Evolutionary conservation across 2,113 vertebrate genomes (phyloP), one percentile per base, ranked within the genome.

Genomic region (Crotalus helleri): DNA sequence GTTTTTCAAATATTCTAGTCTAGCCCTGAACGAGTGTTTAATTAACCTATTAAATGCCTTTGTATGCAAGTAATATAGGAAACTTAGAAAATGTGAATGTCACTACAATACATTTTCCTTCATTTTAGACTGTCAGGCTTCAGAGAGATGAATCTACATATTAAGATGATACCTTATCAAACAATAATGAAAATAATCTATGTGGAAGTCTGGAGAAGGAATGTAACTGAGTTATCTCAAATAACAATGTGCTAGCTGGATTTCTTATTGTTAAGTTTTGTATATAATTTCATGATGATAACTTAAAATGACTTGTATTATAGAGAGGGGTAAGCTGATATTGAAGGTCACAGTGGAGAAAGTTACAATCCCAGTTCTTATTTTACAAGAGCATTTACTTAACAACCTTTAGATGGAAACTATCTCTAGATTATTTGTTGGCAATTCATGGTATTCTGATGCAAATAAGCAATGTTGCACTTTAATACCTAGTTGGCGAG

Each of bases 361-460:
- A 13, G 59, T 91, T 49, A 46, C 57, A 33, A 5, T 89, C 85
- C 81, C 93, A 29, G 58, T 81, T 95, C 57, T 81, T 95, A 92
- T 88, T 91, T 59, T 29, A 74, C 49, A 90, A 87, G 11, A 95
- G 26, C 86, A 90, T 21, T 81, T 81, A 12, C 0, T 74, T 51
- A 92, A 90, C 69, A 59, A 58, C 29, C 51, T 57, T 54, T 46
- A 91, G 59, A 93, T 95, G 92, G 94, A 86, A 93, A 93, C 94
- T 95, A 94, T 94, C 39, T 74, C 81, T 61, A 95, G 87, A 93
- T 94, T 90, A 94, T 1, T 5, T 93, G 92, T 89, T n/a, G 91
- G 92, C 94, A 96, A 95, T 93, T 69, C 87, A 93, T 89, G 94
- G 92, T 49, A 94, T 94, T 87, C 90, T 93, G 46, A 26, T 53